These are phyloP conservation scores for Dryobates pubescens DNA, from an alignment of 2,797 vertebrate genomes.

Conservation along the genomic window DNA sequence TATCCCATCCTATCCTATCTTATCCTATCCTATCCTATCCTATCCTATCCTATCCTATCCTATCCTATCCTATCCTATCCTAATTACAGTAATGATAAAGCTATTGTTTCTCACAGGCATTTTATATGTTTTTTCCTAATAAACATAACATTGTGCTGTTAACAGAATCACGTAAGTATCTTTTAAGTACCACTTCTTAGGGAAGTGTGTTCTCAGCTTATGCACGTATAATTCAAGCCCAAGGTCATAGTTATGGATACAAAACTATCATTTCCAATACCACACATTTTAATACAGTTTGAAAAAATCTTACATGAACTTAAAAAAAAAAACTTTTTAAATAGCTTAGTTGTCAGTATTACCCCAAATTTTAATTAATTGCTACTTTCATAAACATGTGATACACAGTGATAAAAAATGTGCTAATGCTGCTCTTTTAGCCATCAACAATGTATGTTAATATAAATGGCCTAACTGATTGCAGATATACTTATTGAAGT, in stretches of 20 bases:
- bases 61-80: too few species aligned
- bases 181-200: not conserved
- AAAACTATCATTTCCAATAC: not conserved
- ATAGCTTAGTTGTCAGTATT: not conserved
- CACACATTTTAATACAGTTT: not conserved
- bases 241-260: not conserved
- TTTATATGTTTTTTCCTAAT: not conserved
- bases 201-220: not conserved
- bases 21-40: too few species aligned
- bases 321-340: not conserved
- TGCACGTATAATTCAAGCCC: not conserved
- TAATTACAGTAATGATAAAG: not conserved
- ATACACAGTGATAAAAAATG: not conserved
- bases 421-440: not conserved
- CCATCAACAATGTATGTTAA: not conserved
- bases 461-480: not conserved
- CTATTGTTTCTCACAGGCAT: not conserved
- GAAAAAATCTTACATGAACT: not conserved
- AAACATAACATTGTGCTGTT: not conserved
- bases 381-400: not conserved
- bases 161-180: not conserved
- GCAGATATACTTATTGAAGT: not conserved
- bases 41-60: too few species aligned
- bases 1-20: too few species aligned
- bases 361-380: not conserved